Base-by-base conservation (phyloP, 2,797 vertebrate genomes). In the Lutjanus campechanus region DNA sequence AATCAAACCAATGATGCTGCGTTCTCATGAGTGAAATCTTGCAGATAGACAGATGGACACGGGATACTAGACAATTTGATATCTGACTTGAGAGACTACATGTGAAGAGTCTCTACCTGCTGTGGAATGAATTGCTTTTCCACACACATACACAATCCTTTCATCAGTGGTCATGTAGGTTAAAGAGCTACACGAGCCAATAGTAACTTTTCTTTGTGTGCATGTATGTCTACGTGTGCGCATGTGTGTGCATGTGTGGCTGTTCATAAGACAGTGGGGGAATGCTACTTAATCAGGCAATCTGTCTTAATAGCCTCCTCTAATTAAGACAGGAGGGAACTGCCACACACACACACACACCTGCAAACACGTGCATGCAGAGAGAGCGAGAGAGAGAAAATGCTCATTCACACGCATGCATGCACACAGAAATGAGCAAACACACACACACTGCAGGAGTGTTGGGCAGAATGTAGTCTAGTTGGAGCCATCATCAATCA, bases 241-340 rank as follows among this genome's bases (percentile, higher is more conserved):
- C 25, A 9, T 36, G 25, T 56, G 61, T 70, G 47, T 64, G 49
- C 10, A 2, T 53, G 69, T 63, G 84, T 49, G 77, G 56, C 65
- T 76, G 58, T 81, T 87, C 56, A 85, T 89, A 80, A 87, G 89
- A 88, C 75, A 77, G 87, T 85, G 59, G 78, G 85, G 86, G 85
- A 85, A 86, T 71, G 77, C 84, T 79, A 79, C 76, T 87, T 93
- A 92, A 92, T 90, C 89, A 90, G 82, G 81, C 83, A 88, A 93
- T 92, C 81, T 77, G 77, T 93, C 87, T 91, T 89, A 92, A 93
- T 87, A 90, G 87, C 81, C 66, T 82, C 67, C 50, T 67, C 77
- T 91, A 91, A 92, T 91, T 87, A 92, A 90, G 89, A 92, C 88
- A 90, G 86, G 90, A 83, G 82, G 76, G 87, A 84, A 74, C 73